phyloP scores from a whole-genome alignment of 2,888 invertebrate species.

The Temnothorax rugatulus region DNA sequence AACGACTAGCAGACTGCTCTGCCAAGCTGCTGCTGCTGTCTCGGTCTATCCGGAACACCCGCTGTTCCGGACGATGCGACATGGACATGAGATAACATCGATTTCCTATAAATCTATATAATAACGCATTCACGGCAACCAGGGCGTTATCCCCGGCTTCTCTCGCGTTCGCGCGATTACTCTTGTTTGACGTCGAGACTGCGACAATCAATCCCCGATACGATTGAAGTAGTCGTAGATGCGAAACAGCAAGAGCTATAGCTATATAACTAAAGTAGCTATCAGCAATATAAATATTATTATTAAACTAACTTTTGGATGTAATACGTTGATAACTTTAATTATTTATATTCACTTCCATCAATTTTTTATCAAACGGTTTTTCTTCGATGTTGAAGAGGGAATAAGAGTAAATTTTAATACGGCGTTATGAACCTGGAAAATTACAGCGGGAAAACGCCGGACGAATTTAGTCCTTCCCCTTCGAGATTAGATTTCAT shows the following conservation, averaged over 20 bases:
- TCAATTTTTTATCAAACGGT: neutral
- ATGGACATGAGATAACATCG: conserved; percentile 43
- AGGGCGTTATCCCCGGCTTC: conserved; percentile 24
- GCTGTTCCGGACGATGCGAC: conserved; percentile 5
- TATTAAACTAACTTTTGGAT: neutral
- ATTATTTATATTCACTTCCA: neutral
- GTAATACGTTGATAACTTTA: neutral
- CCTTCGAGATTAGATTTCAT: conserved; percentile 38
- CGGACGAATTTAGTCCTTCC: neutral
- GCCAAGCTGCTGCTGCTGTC: conserved; percentile 1
- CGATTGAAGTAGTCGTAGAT: neutral
- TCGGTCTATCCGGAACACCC: conserved; percentile 23
- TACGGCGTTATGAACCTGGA: neutral
- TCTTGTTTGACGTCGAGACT: neutral
- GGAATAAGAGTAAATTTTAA: neutral
- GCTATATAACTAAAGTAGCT: neutral
- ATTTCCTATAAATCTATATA: conserved; percentile 54
- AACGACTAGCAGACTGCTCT: neutral
- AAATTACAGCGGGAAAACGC: neutral
- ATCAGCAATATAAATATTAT: neutral
- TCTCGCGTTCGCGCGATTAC: conserved; percentile 3
- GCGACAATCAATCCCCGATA: neutral
- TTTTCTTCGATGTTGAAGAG: neutral
- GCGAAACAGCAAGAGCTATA: neutral
- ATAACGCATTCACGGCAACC: conserved; percentile 8